Evolutionary conservation across 1,140 invertebrate species (phyloP).

Genomic region (Trinorchestia longiramus): DNA sequence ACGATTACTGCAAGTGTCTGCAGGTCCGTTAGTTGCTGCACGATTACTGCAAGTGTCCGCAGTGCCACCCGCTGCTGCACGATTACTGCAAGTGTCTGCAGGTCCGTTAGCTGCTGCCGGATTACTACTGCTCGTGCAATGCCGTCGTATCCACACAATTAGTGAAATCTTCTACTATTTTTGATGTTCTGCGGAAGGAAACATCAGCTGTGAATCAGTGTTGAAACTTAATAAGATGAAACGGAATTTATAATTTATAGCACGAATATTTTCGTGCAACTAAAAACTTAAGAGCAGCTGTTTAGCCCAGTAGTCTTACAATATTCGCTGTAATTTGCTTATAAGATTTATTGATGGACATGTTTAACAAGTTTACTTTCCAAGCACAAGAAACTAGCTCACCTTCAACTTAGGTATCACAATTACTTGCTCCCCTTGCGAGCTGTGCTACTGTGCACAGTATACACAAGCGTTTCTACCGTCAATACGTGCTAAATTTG

Average conservation of each 20-base stretch:
- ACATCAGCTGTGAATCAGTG: background rate
- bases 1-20: too few species aligned
- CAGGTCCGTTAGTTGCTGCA: too few species aligned
- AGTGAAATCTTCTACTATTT: background rate
- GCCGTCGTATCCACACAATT: too few species aligned
- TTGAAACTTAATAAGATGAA: background rate
- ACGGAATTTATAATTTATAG: too few species aligned
- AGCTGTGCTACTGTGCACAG: background rate
- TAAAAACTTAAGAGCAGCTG: too few species aligned
- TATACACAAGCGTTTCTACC: background rate
- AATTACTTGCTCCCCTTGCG: background rate
- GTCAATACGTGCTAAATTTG: background rate
- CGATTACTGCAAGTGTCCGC: too few species aligned
- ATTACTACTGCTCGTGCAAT: too few species aligned
- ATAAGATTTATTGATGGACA: background rate
- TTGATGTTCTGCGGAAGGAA: background rate
- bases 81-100: too few species aligned
- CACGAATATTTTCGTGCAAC: too few species aligned
- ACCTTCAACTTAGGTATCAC: background rate
- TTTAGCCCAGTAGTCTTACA: too few species aligned
- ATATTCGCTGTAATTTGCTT: background rate
- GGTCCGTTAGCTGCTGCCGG: too few species aligned
- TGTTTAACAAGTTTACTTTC: background rate
- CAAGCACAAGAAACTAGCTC: background rate
- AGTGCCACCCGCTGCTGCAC: too few species aligned